A percentile compares a stretch with the other conserved stretches of the same genome.
Evolutionary conservation across 1,140 invertebrate species (phyloP).

Genomic region (Heliconius nattereri): DNA sequence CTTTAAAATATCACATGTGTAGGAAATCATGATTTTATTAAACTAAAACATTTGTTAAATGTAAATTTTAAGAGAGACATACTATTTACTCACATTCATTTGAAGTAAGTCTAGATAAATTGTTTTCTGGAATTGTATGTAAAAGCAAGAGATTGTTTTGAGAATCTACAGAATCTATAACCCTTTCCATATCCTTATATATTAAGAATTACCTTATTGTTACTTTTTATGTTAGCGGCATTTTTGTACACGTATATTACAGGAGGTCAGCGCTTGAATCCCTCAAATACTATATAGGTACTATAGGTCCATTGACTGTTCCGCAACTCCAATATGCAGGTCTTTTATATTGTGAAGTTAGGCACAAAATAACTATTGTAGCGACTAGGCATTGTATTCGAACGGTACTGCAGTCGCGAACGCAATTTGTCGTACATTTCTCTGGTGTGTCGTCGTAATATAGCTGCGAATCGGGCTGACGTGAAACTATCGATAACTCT

Average conservation of each 20-base stretch:
- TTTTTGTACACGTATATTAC: background rate
- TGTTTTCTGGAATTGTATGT: too few relatives aligned
- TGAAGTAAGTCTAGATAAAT: too few relatives aligned
- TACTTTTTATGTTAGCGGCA: background rate
- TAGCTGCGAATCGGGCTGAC: slow-evolving; percentile 65
- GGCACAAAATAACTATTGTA: slow-evolving; percentile 68
- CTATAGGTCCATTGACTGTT: slow-evolving; percentile 18
- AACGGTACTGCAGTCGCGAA: slow-evolving; percentile 54
- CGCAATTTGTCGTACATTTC: slow-evolving; percentile 74
- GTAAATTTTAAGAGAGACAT: too few relatives aligned
- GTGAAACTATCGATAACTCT: slow-evolving; percentile 64
- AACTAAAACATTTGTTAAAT: too few relatives aligned
- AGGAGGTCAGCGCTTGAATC: slow-evolving; percentile 11
- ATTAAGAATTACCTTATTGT: background rate
- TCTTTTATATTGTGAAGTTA: slow-evolving; percentile 55
- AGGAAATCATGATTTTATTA: too few relatives aligned
- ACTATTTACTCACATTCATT: too few relatives aligned
- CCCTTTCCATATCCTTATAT: background rate
- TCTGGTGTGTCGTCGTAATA: slow-evolving; percentile 66
- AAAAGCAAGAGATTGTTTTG: too few relatives aligned
- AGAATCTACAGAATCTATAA: background rate
- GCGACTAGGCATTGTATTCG: slow-evolving; percentile 59
- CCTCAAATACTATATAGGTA: background rate
- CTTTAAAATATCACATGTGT: too few relatives aligned
- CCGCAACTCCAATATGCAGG: slow-evolving; percentile 33